These are phyloP conservation scores for Apomyelois bistriatella DNA, from an alignment of 2,888 invertebrate genomes.

Conservation along the genomic window DNA sequence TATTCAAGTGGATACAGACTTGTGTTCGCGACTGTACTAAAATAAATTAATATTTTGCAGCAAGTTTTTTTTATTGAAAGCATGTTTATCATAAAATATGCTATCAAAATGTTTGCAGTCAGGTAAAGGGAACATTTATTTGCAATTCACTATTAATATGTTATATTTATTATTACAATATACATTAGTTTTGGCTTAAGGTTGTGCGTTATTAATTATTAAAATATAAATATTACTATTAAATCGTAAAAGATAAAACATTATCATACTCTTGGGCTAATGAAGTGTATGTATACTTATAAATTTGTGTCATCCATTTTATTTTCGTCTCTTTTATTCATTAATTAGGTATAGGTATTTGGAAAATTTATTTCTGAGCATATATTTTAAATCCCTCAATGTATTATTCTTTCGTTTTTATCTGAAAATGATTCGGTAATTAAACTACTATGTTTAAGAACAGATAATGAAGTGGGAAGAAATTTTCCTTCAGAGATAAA, in stretches of 20 bases:
- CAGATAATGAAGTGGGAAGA: too few relatives aligned
- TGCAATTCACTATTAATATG: constrained; percentile 18
- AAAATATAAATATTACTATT: constrained; percentile 19
- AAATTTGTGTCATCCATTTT: too few relatives aligned
- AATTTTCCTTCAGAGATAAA: too few relatives aligned
- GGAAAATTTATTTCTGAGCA: too few relatives aligned
- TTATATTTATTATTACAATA: constrained; percentile 19
- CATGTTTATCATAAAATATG: constrained; percentile 34
- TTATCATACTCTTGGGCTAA: too few relatives aligned
- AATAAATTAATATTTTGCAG: constrained; percentile 4
- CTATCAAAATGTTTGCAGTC: constrained; percentile 36
- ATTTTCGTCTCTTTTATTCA: too few relatives aligned
- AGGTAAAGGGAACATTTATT: constrained; percentile 31
- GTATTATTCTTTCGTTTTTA: too few relatives aligned
- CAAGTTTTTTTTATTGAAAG: constrained; percentile 7
- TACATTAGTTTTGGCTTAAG: constrained; percentile 40
- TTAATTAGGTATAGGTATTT: too few relatives aligned
- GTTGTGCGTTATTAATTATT: constrained; percentile 59
- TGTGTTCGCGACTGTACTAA: constrained; percentile 15
- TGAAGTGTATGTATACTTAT: neutral
- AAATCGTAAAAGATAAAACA: too few relatives aligned
- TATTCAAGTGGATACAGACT: constrained; percentile 1
- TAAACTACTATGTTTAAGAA: too few relatives aligned
- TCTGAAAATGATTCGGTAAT: too few relatives aligned
- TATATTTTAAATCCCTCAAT: too few relatives aligned